A percentile compares a stretch with the other conserved stretches of the same genome.
Evolutionary conservation across 1,140 invertebrate genomes (phyloP).

Genomic region (Drosophila arawakana): DNA sequence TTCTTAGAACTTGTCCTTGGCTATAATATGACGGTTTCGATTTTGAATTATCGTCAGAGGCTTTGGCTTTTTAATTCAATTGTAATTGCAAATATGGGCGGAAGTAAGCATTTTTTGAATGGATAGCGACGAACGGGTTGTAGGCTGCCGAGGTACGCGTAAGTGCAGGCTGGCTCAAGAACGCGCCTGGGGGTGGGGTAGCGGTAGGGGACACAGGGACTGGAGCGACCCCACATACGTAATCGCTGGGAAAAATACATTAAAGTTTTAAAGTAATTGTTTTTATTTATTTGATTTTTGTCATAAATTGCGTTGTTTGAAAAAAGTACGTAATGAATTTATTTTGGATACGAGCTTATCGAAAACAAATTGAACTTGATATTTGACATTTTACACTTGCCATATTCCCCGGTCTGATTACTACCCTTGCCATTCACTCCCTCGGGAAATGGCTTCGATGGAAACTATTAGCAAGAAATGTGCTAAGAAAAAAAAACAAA

Average conservation of each 20-base stretch:
- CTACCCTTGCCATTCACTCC: background rate
- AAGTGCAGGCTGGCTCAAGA: slow-evolving; percentile 45
- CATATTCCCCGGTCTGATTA: background rate
- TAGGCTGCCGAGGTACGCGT: slow-evolving; percentile 58
- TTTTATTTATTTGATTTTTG: background rate
- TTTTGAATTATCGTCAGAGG: background rate
- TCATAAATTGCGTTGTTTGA: slow-evolving; percentile 24
- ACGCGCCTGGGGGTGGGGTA: background rate
- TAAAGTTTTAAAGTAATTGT: background rate
- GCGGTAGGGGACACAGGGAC: background rate
- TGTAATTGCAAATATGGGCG: slow-evolving; percentile 77
- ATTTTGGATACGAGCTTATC: slow-evolving; percentile 6
- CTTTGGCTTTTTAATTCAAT: slow-evolving; percentile 40
- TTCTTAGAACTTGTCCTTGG: no score
- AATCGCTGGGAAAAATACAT: slow-evolving; percentile 18
- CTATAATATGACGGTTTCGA: slow-evolving; percentile 22
- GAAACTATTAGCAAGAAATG: slow-evolving; percentile 18
- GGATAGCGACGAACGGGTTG: slow-evolving; percentile 42
- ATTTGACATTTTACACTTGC: slow-evolving; percentile 19
- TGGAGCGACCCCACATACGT: background rate
- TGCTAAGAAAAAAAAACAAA: background rate
- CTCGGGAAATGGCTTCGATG: background rate
- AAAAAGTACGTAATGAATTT: background rate
- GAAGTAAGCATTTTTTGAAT: slow-evolving; percentile 68
- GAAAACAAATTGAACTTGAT: slow-evolving; percentile 12